These are phyloP conservation scores for Paradoxurus hermaphroditus DNA, from an alignment of 2,113 vertebrate genomes.

Conservation along the genomic window DNA sequence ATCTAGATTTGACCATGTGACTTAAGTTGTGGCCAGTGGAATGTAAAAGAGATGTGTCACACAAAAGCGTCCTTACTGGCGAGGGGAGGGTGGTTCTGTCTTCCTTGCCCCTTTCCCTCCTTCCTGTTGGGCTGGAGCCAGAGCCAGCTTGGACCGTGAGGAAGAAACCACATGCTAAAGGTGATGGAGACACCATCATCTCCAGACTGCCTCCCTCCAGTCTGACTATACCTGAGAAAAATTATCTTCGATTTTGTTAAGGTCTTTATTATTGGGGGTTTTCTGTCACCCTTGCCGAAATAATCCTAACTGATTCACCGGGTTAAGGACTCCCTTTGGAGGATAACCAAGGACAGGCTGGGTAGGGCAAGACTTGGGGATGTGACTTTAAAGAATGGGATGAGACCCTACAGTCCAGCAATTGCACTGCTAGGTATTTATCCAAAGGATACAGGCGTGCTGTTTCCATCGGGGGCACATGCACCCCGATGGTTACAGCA, in stretches of 20 bases:
- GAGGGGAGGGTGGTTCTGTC: neutral
- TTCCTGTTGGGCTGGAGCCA: neutral
- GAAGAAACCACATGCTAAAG: neutral
- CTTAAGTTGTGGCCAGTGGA: neutral
- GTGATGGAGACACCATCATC: neutral
- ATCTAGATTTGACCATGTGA: neutral
- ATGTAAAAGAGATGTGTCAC: neutral
- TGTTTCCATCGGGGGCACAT: too few relatives aligned
- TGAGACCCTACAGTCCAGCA: too few relatives aligned
- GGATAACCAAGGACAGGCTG: neutral
- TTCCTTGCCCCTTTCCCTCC: neutral
- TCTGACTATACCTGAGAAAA: neutral
- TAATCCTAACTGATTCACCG: neutral
- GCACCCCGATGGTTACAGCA: too few relatives aligned
- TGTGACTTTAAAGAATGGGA: neutral
- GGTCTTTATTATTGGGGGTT: neutral
- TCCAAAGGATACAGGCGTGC: too few relatives aligned
- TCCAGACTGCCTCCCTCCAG: neutral
- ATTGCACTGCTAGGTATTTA: too few relatives aligned
- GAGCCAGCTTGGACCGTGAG: neutral
- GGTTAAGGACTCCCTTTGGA: neutral
- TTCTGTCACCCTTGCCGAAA: neutral
- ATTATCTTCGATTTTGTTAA: neutral
- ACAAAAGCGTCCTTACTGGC: neutral
- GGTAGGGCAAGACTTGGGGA: neutral